phyloP scores from a whole-genome alignment of 1,140 invertebrate genomes.

The Aphis craccivora region DNA sequence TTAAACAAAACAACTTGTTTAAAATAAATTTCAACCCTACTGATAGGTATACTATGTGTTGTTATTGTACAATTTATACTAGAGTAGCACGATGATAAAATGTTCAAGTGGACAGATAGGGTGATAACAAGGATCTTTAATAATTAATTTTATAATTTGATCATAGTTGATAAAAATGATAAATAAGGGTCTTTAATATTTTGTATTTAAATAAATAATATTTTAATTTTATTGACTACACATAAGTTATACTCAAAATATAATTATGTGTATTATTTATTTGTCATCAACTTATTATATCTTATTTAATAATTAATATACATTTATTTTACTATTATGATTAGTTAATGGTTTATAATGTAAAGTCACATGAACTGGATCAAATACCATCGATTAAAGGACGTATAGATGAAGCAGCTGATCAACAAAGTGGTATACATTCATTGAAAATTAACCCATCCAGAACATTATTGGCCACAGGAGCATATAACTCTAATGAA shows the following conservation, averaged over 20 bases:
- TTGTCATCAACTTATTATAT: not conserved
- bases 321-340: conserved; percentile 61
- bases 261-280: not conserved
- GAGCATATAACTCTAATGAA: conserved; percentile 90
- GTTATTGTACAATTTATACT: not conserved
- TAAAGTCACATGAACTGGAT: conserved; percentile 78
- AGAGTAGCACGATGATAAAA: no score
- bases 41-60: not conserved
- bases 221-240: not conserved
- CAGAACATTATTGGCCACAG: conserved; percentile 86
- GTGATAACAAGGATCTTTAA: not conserved
- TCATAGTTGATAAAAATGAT: not conserved
- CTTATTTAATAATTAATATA: conserved; percentile 5
- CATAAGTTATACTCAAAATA: not conserved
- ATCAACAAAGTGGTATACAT: conserved; percentile 89
- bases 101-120: no score
- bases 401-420: conserved; percentile 67
- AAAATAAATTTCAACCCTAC: no score
- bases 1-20: no score
- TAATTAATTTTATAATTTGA: not conserved
- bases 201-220: not conserved
- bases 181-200: not conserved
- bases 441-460: conserved; percentile 95
- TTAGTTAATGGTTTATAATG: conserved; percentile 84
- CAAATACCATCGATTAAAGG: conserved; percentile 84